Conservation (phyloP, 2,888 invertebrate genomes). For the Acronicta psi region DNA sequence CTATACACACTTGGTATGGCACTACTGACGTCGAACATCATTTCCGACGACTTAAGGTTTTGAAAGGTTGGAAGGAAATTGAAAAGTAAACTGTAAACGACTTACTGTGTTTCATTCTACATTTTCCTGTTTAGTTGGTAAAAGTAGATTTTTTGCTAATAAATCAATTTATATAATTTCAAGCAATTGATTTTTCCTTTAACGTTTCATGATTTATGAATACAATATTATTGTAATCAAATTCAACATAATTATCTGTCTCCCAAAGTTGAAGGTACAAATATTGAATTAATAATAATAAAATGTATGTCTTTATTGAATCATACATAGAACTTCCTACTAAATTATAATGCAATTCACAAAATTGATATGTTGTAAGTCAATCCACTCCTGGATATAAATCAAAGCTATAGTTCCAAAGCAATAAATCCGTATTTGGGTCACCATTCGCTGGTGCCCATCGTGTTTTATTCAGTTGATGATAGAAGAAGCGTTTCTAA, state of each 20-base stretch:
- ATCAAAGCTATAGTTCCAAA: constrained; percentile 52
- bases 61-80: constrained; percentile 9
- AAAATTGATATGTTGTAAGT: constrained; percentile 54
- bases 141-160: too few relatives aligned
- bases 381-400: constrained; percentile 54
- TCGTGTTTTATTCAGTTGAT: constrained; percentile 56
- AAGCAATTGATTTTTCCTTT: too few relatives aligned
- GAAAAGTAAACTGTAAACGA: constrained; percentile 1
- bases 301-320: too few relatives aligned
- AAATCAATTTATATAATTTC: too few relatives aligned
- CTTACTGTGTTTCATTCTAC: too few relatives aligned
- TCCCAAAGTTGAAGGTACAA: too few relatives aligned
- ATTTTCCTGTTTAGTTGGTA: too few relatives aligned
- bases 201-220: too few relatives aligned
- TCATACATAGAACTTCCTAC: constrained; percentile 30
- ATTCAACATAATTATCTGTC: constrained; percentile 17
- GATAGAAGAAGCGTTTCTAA: constrained; percentile 53
- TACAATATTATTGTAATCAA: too few relatives aligned
- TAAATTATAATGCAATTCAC: constrained; percentile 50
- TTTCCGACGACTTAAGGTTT: constrained; percentile 8
- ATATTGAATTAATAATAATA: too few relatives aligned
- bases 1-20: constrained; percentile 24
- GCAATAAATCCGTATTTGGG: constrained; percentile 60
- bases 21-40: constrained; percentile 39
- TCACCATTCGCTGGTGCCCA: constrained; percentile 55